These are phyloP conservation scores for Tichodroma muraria DNA, from an alignment of 2,113 vertebrate genomes.

Conservation along the genomic window DNA sequence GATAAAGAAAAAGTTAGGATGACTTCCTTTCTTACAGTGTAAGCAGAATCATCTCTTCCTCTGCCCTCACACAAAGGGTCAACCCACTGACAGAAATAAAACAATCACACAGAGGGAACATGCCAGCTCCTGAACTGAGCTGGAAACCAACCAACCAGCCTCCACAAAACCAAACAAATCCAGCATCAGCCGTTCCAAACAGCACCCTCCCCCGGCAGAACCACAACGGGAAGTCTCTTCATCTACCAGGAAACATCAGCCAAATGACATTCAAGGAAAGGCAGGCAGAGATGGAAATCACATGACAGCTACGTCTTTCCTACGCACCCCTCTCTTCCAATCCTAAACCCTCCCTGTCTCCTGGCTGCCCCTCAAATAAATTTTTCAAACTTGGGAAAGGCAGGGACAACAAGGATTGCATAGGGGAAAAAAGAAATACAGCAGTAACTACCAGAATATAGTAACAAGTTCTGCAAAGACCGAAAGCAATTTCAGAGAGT, in stretches of 20 bases:
- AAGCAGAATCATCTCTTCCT: background rate
- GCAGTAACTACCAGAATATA: background rate
- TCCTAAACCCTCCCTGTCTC: background rate
- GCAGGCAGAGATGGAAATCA: background rate
- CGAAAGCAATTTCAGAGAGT: background rate
- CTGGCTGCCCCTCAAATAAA: background rate
- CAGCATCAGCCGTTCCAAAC: background rate
- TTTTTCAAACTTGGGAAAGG: background rate
- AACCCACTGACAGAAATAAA: constrained; percentile 20
- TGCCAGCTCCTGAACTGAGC: constrained; percentile 10
- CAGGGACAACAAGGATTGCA: background rate
- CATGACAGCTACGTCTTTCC: constrained; percentile 22
- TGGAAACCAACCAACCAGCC: constrained; percentile 49
- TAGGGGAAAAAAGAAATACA: background rate
- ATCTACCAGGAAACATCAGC: constrained; percentile 36
- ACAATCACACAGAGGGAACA: constrained; percentile 4
- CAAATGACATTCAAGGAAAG: constrained; percentile 35
- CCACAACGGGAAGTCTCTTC: constrained; percentile 63
- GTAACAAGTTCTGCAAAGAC: background rate
- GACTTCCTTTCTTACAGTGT: background rate
- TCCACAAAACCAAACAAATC: constrained; percentile 62
- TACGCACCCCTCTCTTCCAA: background rate
- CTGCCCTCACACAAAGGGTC: background rate
- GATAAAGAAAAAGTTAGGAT: background rate
- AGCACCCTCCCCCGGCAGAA: constrained; percentile 13